These are phyloP conservation scores for Microctenopoma steveboyesi DNA, from an alignment of 2,797 vertebrate species.

Conservation along the genomic window DNA sequence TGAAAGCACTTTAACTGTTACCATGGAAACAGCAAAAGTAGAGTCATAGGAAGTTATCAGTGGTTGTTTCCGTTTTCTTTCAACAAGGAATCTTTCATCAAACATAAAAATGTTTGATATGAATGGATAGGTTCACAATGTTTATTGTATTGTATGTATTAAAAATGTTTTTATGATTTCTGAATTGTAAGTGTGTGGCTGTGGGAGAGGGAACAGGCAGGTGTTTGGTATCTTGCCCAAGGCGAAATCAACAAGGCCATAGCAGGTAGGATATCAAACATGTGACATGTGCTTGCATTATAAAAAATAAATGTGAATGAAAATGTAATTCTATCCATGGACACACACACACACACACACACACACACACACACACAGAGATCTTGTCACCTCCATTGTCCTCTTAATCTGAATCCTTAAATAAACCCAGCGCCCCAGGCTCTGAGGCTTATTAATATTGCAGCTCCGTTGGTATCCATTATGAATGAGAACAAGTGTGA, in stretches of 20 bases:
- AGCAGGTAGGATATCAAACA: constrained; percentile 20
- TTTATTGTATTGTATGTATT: background rate
- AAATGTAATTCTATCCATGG: constrained; percentile 41
- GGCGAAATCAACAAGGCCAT: background rate
- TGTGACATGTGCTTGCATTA: constrained; percentile 27
- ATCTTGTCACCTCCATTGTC: constrained; percentile 67
- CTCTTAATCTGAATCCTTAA: constrained; percentile 78
- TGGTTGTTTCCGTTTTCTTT: background rate
- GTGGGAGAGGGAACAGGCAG: constrained; percentile 10
- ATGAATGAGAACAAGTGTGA: constrained; percentile 86
- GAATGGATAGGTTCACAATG: background rate
- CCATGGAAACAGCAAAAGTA: constrained; percentile 48
- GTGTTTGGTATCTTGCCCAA: constrained; percentile 18
- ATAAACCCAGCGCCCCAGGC: constrained; percentile 75
- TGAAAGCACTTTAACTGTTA: constrained; percentile 31
- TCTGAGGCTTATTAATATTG: constrained; percentile 82
- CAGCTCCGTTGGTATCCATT: constrained; percentile 79
- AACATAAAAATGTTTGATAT: background rate
- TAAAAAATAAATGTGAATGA: constrained; percentile 46
- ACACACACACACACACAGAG: constrained; percentile 4
- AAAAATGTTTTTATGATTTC: constrained; percentile 6
- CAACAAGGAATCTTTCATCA: constrained; percentile 12
- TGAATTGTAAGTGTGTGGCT: constrained; percentile 4
- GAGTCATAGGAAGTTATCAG: constrained; percentile 7
- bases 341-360: background rate